Conservation (phyloP, 1,140 invertebrate species). For the Caenorhabditis briggsae region DNA sequence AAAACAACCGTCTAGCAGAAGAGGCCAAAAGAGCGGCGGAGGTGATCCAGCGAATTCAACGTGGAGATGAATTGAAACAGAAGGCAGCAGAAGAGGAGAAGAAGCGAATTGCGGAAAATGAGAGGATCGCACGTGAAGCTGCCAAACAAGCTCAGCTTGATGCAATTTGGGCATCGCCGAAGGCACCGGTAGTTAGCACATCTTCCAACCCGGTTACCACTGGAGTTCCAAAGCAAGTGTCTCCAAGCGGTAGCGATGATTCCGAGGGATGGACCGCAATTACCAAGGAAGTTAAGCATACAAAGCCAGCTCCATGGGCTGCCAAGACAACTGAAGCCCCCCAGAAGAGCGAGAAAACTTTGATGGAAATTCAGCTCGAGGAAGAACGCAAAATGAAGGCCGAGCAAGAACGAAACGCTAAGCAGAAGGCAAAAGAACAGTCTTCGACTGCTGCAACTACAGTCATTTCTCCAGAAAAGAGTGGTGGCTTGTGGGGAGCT, state of each 20-base stretch:
- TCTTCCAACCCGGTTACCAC: not conserved
- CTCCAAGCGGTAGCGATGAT: slow-evolving; percentile 36
- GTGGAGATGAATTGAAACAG: not conserved
- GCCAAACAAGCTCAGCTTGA: slow-evolving; percentile 3
- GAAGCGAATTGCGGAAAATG: not conserved
- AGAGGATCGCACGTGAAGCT: not conserved
- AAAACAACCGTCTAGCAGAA: not conserved
- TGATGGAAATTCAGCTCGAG: slow-evolving; percentile 18
- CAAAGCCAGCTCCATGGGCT: slow-evolving; percentile 38
- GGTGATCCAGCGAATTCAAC: not conserved
- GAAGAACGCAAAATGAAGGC: slow-evolving; percentile 34
- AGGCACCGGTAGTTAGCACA: not conserved
- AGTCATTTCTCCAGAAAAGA: not conserved
- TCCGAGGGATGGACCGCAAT: slow-evolving; percentile 12
- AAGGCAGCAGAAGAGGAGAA: not conserved
- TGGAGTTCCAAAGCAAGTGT: slow-evolving; percentile 29
- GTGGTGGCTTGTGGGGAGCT: slow-evolving; percentile 16
- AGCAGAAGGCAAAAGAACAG: slow-evolving; percentile 2
- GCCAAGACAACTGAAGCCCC: not conserved
- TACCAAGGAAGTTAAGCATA: slow-evolving; percentile 27
- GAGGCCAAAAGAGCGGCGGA: not conserved
- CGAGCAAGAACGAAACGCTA: not conserved
- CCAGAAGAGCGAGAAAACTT: slow-evolving; percentile 33
- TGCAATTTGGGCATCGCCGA: not conserved
- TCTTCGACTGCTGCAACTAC: not conserved